Evolutionary conservation across 1,140 invertebrate genomes (phyloP).

Genomic region (Megalopta genalis): DNA sequence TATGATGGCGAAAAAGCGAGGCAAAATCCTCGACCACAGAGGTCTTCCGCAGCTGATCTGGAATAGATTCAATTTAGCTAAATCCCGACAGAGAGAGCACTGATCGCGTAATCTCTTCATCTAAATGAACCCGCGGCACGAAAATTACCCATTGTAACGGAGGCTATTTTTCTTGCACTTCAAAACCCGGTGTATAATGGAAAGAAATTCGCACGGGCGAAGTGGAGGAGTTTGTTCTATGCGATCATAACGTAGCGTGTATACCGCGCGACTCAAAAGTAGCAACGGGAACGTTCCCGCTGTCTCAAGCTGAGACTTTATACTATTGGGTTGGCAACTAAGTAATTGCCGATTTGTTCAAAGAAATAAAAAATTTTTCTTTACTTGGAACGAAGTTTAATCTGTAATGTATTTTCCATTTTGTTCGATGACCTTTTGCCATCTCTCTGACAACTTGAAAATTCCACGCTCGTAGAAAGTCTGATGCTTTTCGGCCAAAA

Average conservation of each 20-base stretch:
- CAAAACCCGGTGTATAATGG: constrained; percentile 33
- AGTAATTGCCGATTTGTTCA: too few species aligned
- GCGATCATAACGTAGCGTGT: not conserved
- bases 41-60: constrained; percentile 10
- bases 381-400: too few species aligned
- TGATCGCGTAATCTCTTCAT: constrained; percentile 30
- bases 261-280: not conserved
- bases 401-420: too few species aligned
- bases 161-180: constrained; percentile 47
- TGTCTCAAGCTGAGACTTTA: too few species aligned
- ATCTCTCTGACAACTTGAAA: too few species aligned
- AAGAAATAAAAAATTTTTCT: too few species aligned
- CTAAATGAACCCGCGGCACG: constrained; percentile 46
- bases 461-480: too few species aligned
- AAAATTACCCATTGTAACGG: constrained; percentile 46
- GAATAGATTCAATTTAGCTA: constrained; percentile 34
- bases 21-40: not conserved
- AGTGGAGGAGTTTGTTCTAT: not conserved
- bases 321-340: too few species aligned
- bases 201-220: constrained; percentile 37
- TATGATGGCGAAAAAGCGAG: too few species aligned
- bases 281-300: not conserved
- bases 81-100: constrained; percentile 17
- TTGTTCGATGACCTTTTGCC: too few species aligned
- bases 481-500: too few species aligned